Evolutionary conservation across 2,113 vertebrate genomes (phyloP), one percentile per base, ranked within the genome.

Genomic region (Leptocoma aspasia): DNA sequence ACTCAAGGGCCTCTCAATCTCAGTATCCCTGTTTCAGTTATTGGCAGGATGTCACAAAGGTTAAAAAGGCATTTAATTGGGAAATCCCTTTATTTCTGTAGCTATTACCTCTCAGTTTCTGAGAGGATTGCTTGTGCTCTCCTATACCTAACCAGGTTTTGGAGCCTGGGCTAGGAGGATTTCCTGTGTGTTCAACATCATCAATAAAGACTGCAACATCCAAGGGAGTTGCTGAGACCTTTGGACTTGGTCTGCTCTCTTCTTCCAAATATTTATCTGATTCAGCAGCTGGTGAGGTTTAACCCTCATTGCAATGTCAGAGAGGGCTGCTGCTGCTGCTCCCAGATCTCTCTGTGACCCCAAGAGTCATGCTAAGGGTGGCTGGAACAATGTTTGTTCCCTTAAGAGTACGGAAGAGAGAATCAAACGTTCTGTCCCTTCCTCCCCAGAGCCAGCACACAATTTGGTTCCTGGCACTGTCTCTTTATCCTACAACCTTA

Each of bases 151-250:
- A 42, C 7, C 33, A 71, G 27, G 20, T 76, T 76, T 35, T 28
- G 33, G 37, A 76, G 49, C 28, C 53, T 27, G 11, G 19, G 28
- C 21, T 30, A 31, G 33, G 13, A 33, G 1, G 7, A 75, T 63
- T 54, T 60, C 15, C 14, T 44, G 3, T 7, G 15, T 53, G 16
- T 61, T 68, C 77, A 94, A 37, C 41, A 65, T n/a, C 52, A 86
- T 39, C 68, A 1, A 0, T 39, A 89, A 69, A 13, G n/a, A 13
- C 61, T 87, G 50, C 4, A 4, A 16, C 0, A 2, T 41, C 44
- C 65, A 81, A 59, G 66, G 49, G 82, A 64, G 61, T 1, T 50
- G 49, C 53, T 35, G 75, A 80, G 37, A 65, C 20, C 23, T 77
- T 13, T 90, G 53, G 17, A 65, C 63, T 69, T 65, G 75, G 26